These are phyloP conservation scores for Lontra canadensis DNA, from an alignment of 2,113 vertebrate genomes.

Conservation along the genomic window DNA sequence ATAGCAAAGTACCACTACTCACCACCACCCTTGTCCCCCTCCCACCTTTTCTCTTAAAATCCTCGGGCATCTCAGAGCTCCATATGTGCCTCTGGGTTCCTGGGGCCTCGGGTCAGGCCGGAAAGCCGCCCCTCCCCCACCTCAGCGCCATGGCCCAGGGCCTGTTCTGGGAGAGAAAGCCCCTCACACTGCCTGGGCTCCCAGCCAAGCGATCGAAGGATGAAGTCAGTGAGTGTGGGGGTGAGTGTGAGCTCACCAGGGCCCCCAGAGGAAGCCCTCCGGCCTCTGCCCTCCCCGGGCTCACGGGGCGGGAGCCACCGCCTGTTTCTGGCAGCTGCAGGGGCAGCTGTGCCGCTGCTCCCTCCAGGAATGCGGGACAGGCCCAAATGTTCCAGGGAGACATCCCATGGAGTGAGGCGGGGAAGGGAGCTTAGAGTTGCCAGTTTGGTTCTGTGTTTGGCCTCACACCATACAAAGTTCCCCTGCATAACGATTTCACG, in stretches of 20 bases:
- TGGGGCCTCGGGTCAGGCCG: background rate
- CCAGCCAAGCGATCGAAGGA: constrained; percentile 3
- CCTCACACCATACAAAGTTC: background rate
- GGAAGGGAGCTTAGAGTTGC: background rate
- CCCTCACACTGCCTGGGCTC: constrained; percentile 49
- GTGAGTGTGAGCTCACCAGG: constrained; percentile 45
- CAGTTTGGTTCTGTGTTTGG: constrained; percentile 41
- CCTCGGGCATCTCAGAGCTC: constrained; percentile 6
- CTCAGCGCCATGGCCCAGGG: background rate
- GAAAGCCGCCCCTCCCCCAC: background rate
- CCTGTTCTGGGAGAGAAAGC: constrained; percentile 24
- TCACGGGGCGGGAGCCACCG: background rate
- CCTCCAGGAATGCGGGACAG: constrained; percentile 57
- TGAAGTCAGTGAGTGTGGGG: constrained; percentile 31
- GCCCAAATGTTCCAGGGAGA: constrained; percentile 52
- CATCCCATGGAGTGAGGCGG: background rate
- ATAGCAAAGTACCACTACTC: background rate
- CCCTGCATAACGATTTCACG: background rate
- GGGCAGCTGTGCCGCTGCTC: constrained; percentile 55
- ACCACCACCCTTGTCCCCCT: background rate
- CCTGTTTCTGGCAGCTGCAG: constrained; percentile 60
- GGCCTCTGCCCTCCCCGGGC: background rate
- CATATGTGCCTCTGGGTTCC: background rate
- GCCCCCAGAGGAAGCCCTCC: constrained; percentile 33
- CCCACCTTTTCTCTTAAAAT: background rate